These are phyloP conservation scores for Panthera tigris DNA, from an alignment of 2,113 vertebrate genomes.

Conservation along the genomic window DNA sequence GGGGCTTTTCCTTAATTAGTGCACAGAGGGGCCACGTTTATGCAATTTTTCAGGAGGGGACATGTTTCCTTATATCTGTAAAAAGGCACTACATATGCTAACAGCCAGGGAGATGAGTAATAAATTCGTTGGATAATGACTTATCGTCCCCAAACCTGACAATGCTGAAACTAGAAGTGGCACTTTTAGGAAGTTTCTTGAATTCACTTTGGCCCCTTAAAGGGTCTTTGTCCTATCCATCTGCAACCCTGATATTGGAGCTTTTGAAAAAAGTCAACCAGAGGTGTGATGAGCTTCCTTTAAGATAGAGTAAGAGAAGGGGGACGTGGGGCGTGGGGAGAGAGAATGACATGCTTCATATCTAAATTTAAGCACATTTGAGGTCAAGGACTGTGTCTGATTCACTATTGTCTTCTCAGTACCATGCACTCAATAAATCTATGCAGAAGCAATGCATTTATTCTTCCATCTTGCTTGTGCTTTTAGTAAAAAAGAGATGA, in stretches of 20 bases:
- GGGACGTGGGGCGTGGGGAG: no score
- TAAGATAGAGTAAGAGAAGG: neutral
- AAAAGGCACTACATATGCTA: neutral
- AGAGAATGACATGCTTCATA: neutral
- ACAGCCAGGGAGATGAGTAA: neutral
- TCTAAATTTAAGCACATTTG: neutral
- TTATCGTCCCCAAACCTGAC: neutral
- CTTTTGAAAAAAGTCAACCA: neutral
- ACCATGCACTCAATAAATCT: neutral
- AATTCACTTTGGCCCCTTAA: neutral
- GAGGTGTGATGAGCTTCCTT: neutral
- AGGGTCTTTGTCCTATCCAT: neutral
- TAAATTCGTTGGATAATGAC: neutral
- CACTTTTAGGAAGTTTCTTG: neutral
- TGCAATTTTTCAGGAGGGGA: neutral
- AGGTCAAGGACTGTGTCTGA: neutral
- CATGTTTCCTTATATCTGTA: neutral
- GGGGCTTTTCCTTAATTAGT: neutral
- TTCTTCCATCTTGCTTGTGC: neutral
- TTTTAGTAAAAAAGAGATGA: neutral
- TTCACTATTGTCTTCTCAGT: neutral
- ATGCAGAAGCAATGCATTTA: neutral
- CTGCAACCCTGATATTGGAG: neutral
- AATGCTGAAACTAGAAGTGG: neutral
- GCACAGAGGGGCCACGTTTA: neutral